These are phyloP conservation scores for Palythoa grandis DNA, from an alignment of 92 coral and sea anemone species.

Conservation along the genomic window DNA sequence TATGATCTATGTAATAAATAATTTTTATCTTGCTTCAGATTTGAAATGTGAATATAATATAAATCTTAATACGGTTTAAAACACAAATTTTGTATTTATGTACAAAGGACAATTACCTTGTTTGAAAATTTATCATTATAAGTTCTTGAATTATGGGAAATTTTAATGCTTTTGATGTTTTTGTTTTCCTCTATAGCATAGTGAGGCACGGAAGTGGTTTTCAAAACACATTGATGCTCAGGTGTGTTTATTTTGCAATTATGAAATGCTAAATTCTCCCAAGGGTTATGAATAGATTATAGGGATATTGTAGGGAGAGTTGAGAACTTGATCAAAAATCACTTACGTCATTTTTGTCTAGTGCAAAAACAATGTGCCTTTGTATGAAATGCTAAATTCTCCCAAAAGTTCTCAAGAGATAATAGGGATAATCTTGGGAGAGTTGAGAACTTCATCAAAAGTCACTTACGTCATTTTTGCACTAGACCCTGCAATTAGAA, in stretches of 20 bases:
- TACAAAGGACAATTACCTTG: background rate
- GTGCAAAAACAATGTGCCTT: too few species aligned
- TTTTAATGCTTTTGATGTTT: background rate
- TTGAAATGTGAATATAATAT: background rate
- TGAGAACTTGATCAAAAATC: too few species aligned
- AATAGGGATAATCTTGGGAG: too few species aligned
- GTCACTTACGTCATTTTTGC: too few species aligned
- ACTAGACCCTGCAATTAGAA: too few species aligned
- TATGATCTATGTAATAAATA: background rate
- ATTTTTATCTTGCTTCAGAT: background rate
- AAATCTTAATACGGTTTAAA: background rate
- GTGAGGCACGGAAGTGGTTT: constrained; percentile 73
- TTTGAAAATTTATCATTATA: background rate
- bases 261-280: too few species aligned
- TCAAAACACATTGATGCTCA: constrained; percentile 84
- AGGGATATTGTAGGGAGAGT: too few species aligned
- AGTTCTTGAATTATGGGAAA: background rate
- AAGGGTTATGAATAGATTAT: too few species aligned
- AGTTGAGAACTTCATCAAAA: too few species aligned
- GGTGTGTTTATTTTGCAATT: constrained; percentile 37
- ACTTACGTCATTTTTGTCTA: too few species aligned
- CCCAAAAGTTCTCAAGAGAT: too few species aligned
- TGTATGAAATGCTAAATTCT: too few species aligned
- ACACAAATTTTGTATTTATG: background rate
- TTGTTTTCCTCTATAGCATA: constrained; percentile 58